Evolutionary conservation across 2,888 invertebrate species (phyloP), one percentile per base, ranked within the genome.

Genomic region (Cheilosia soror): DNA sequence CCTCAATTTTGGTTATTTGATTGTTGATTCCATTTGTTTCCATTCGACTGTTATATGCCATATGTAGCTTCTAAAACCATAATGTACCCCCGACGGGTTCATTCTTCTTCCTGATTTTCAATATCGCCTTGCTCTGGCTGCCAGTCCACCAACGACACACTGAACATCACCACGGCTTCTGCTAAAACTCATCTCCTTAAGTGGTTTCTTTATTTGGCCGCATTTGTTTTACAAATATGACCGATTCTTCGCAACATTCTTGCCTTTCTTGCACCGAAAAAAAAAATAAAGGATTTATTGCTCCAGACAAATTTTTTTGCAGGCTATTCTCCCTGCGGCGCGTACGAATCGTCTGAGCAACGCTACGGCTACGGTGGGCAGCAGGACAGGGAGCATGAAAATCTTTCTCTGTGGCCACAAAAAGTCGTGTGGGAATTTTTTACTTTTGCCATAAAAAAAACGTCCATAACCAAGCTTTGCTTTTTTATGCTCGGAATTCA

Each of bases 171-270:
- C n/a, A 9, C 27, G 27, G 53, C 78, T 83, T 73, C 73, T 65
- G 79, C 42, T 72, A 25, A 78, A 86, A 77, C 77, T 86, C 85
- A 86, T 86, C 77, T 77, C 77, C 73, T 69, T 81, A 81, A 86
- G 85, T 86, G 85, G 81, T 81, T 86, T 86, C 81, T 86, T 86
- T 86, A 86, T 86, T 86, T 86, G 85, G 77, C 85, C 85, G 81
- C 77, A 86, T 86, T 86, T 86, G 85, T 86, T 86, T 86, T 86
- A 86, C 85, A 86, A 86, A 86, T 86, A 81, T 86, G 85, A 86
- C 81, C 85, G 73, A 86, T 81, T 73, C 85, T 47, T 86, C 27
- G 77, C 76, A 77, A 81, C 85, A 86, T 81, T 86, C 77, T 72
- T 85, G 80, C 65, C 55, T 79, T 80, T 73, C 53, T 51, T 66